Conservation (phyloP, 2,888 invertebrate genomes). For the Isotomurus palustris region DNA sequence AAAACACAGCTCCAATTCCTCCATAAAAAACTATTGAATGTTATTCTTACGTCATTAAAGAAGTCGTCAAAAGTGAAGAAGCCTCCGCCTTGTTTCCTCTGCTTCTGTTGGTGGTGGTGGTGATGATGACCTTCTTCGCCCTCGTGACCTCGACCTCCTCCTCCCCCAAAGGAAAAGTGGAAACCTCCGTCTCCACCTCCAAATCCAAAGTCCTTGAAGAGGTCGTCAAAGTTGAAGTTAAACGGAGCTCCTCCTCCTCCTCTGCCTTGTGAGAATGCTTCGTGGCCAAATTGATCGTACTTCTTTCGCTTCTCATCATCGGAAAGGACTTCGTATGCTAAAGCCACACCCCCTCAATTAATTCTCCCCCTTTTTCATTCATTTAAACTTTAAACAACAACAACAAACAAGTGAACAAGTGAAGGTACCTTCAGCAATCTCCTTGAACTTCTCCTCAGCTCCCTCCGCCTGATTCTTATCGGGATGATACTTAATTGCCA, state of each 20-base stretch:
- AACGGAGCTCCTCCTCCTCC: constrained; percentile 43
- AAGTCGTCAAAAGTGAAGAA: constrained; percentile 45
- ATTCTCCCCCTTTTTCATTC: too few relatives aligned
- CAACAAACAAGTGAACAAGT: too few relatives aligned
- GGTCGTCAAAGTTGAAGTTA: constrained; percentile 51
- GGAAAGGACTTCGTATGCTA: constrained; percentile 54
- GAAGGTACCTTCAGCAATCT: constrained; percentile 54
- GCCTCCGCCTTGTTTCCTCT: constrained; percentile 18
- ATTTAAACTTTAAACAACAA: too few relatives aligned
- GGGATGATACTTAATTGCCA: constrained; percentile 55
- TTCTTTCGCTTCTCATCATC: constrained; percentile 51
- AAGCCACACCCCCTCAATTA: too few relatives aligned
- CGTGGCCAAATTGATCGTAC: constrained; percentile 52
- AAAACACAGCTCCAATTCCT: too few relatives aligned
- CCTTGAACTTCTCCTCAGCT: constrained; percentile 54
- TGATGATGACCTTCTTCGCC: too few relatives aligned
- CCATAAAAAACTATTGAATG: too few relatives aligned
- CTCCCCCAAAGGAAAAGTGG: constrained; percentile 41
- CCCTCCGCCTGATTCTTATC: constrained; percentile 54
- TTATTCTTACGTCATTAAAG: constrained; percentile 39
- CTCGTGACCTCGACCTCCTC: constrained; percentile 22
- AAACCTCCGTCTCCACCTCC: constrained; percentile 32
- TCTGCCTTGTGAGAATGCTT: constrained; percentile 46
- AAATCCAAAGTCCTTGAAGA: constrained; percentile 49
- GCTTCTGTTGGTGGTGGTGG: constrained; percentile 20